Conservation (phyloP, 2,797 vertebrate species). For the Poecilia wingei region DNA sequence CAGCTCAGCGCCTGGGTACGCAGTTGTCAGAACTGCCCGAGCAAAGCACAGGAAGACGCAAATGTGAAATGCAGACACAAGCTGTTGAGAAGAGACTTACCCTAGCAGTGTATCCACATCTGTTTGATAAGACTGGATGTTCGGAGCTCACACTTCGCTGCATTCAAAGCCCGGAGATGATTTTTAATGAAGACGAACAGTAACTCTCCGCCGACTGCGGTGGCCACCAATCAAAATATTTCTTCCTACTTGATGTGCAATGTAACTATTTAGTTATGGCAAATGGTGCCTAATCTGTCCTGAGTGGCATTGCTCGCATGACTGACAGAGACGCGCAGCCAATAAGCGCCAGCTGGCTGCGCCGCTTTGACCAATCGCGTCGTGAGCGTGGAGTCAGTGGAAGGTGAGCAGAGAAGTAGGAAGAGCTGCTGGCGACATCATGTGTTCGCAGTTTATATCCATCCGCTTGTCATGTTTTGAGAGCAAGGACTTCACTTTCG, state of each 20-base stretch:
- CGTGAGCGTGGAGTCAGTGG: slow-evolving; percentile 54
- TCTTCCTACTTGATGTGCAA: slow-evolving; percentile 69
- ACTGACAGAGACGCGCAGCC: slow-evolving; percentile 66
- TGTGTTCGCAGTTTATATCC: slow-evolving; percentile 74
- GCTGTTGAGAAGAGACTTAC: slow-evolving; percentile 78
- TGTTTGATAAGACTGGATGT: slow-evolving; percentile 62
- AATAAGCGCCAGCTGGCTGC: slow-evolving; percentile 56
- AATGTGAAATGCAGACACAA: slow-evolving; percentile 46
- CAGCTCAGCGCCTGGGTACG: slow-evolving; percentile 11
- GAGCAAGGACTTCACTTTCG: slow-evolving; percentile 30
- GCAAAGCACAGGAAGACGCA: slow-evolving; percentile 43
- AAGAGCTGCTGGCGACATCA: slow-evolving; percentile 75
- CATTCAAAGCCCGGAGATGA: slow-evolving; percentile 27
- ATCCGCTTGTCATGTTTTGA: slow-evolving; percentile 73
- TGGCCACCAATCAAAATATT: slow-evolving; percentile 59
- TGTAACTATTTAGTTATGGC: slow-evolving; percentile 84
- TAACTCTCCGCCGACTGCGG: slow-evolving; percentile 48
- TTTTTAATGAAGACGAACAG: slow-evolving; percentile 1
- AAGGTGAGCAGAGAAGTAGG: slow-evolving; percentile 72
- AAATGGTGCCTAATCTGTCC: slow-evolving; percentile 84
- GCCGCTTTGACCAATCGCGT: slow-evolving; percentile 65
- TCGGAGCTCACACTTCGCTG: slow-evolving; percentile 50
- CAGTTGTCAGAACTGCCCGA: slow-evolving; percentile 41
- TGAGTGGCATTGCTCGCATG: slow-evolving; percentile 75
- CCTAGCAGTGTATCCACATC: slow-evolving; percentile 80